Base-by-base conservation (phyloP, 2,797 vertebrate genomes). In the Cephalopachus bancanus region DNA sequence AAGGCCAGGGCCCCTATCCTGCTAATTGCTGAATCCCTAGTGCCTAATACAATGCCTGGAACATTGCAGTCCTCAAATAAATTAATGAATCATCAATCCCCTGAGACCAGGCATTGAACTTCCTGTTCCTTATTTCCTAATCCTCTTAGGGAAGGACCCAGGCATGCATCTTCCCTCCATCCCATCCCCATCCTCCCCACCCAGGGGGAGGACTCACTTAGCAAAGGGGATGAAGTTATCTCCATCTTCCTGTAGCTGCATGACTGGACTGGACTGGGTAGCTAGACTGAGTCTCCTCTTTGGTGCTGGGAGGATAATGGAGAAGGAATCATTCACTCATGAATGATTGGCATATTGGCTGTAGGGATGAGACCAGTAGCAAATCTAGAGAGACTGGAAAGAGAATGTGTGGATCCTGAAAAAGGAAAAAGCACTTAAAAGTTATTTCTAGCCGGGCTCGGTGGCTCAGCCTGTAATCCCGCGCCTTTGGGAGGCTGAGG, bases 191-290 rank as follows among this genome's bases (percentile, higher is more conserved):
- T 53, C 33, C 30, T 92, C 57, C 64, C 57, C 64, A 83, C 30
- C 30, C 20, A 22, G 28, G 79, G 81, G 49, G 86, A 91, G 16
- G 57, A 97, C 97, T 86, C 95, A 98, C 97, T 95, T 98, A 57
- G 93, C 97, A 93, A 98, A 98, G 30, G 98, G 98, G 74, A 97
- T 81, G 85, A 96, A 59, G 59, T 85, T 67, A n/a, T 88, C 57
- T 85, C 37, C 83, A 75, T 96, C 55, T 83, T 96, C 96, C 49
- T 83, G 89, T 57, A 74, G 69, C n/a, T 96, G 95, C 93, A 93
- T 94, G 67, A 75, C 84, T 65, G 76, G 64, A 91, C 64, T 19
- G 62, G 62, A 67, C 49, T 91, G 91, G 44, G 65, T 80, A 86
- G 69, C 51, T 88, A 76, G 76, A 92, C 14, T 33, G 44, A 44